Conservation (phyloP, 1,140 invertebrate species). For the Probaryconus sp. region DNA sequence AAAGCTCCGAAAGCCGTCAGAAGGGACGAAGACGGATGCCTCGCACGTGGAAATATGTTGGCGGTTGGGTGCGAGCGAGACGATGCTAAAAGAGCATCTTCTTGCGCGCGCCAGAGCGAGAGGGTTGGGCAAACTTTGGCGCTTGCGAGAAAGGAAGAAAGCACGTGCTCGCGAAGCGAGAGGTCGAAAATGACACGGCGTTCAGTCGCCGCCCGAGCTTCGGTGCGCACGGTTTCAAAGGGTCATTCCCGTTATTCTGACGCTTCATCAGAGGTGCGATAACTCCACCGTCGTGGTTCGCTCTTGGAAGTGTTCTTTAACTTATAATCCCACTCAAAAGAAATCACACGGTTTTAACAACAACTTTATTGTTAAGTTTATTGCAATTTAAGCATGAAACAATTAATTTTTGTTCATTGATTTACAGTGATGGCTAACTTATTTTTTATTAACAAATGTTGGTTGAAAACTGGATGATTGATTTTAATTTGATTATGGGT, state of each 20-base stretch:
- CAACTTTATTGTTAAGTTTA: conserved; percentile 1
- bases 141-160: conserved; percentile 31
- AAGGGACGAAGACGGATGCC: conserved; percentile 24
- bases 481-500: no score
- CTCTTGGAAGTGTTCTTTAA: no score
- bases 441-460: no score
- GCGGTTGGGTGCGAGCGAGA: conserved; percentile 17
- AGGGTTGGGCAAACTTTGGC: conserved; percentile 36
- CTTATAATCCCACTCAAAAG: no score
- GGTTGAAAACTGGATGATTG: no score
- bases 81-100: conserved; percentile 30
- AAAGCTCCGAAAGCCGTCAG: conserved; percentile 11
- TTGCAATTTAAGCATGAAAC: no score
- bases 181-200: conserved; percentile 62
- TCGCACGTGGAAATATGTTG: conserved; percentile 30
- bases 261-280: background rate
- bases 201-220: conserved; percentile 77
- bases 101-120: conserved; percentile 22
- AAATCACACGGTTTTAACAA: no score
- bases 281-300: background rate
- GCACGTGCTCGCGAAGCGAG: conserved; percentile 31
- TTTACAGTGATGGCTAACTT: no score
- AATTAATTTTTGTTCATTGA: no score
- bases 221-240: conserved; percentile 73
- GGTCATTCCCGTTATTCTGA: conserved; percentile 52